These are phyloP conservation scores for Halcyon leucocephala DNA, from an alignment of 2,797 vertebrate genomes.

Conservation along the genomic window DNA sequence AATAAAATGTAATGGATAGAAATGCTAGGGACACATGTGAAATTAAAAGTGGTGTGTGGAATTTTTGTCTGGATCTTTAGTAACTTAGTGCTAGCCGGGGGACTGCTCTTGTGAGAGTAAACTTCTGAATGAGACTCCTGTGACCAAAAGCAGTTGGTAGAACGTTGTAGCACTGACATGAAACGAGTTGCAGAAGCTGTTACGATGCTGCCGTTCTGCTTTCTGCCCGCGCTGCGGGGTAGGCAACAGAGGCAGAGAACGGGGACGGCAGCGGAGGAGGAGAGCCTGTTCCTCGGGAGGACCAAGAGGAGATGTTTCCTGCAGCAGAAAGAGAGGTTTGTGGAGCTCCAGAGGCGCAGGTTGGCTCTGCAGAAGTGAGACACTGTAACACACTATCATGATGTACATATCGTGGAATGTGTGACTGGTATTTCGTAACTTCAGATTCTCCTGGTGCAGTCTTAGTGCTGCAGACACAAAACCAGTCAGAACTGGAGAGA, in stretches of 20 bases:
- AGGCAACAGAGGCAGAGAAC: neutral
- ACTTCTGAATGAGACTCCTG: neutral
- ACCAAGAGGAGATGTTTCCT: neutral
- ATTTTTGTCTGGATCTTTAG: neutral
- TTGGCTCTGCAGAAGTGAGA: neutral
- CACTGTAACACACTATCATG: neutral
- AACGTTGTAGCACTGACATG: rapidly evolving
- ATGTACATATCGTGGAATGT: neutral
- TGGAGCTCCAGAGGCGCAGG: neutral
- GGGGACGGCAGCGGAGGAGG: neutral
- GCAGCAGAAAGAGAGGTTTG: neutral
- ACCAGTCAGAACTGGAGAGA: neutral
- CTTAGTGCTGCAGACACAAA: neutral
- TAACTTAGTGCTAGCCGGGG: neutral
- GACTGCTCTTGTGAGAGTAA: neutral
- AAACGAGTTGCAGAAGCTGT: rapidly evolving
- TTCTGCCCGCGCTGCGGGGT: neutral
- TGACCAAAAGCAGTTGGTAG: neutral
- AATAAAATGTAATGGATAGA: too few relatives aligned
- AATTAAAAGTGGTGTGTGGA: neutral
- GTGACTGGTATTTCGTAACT: neutral
- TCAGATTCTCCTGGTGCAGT: neutral
- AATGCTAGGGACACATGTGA: neutral
- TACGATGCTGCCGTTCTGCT: neutral
- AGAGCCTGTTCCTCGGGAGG: neutral